Conservation (phyloP, 2,888 invertebrate species). For the Listrodromus nycthemerus region DNA sequence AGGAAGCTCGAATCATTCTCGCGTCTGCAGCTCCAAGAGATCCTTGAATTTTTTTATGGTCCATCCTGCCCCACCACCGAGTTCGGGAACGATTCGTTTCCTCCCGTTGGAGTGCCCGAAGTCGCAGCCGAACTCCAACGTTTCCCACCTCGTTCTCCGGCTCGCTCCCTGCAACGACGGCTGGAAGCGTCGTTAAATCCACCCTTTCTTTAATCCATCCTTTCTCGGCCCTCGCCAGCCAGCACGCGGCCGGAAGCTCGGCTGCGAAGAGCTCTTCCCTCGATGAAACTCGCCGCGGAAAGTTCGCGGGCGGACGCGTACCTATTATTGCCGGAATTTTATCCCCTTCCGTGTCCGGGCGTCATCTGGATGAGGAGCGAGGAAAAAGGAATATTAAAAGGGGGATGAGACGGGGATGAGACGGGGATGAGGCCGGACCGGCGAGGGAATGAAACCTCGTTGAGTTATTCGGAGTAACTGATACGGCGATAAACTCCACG, state of each 20-base stretch:
- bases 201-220: conserved; percentile 44
- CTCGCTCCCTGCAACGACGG: conserved; percentile 54
- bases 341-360: conserved; percentile 57
- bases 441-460: conserved; percentile 24
- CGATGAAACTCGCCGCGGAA: conserved; percentile 65
- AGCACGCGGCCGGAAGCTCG: conserved; percentile 54
- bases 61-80: conserved; percentile 26
- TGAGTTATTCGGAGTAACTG: conserved; percentile 62
- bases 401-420: conserved; percentile 1
- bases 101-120: conserved; percentile 43
- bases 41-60: conserved; percentile 47
- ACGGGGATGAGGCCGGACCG: neutral
- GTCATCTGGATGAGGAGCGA: conserved; percentile 65
- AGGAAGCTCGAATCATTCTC: conserved; percentile 57
- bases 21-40: conserved; percentile 2
- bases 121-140: conserved; percentile 70
- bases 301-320: conserved; percentile 25
- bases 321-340: conserved; percentile 58
- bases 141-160: conserved; percentile 61
- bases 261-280: conserved; percentile 47
- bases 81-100: conserved; percentile 61
- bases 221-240: neutral
- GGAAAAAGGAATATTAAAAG: conserved; percentile 64
- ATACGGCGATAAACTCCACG: conserved; percentile 62
- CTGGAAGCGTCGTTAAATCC: conserved; percentile 67